Evolutionary conservation across 2,888 invertebrate genomes (phyloP), one percentile per base, ranked within the genome.

Genomic region (Drosophila mulleri): DNA sequence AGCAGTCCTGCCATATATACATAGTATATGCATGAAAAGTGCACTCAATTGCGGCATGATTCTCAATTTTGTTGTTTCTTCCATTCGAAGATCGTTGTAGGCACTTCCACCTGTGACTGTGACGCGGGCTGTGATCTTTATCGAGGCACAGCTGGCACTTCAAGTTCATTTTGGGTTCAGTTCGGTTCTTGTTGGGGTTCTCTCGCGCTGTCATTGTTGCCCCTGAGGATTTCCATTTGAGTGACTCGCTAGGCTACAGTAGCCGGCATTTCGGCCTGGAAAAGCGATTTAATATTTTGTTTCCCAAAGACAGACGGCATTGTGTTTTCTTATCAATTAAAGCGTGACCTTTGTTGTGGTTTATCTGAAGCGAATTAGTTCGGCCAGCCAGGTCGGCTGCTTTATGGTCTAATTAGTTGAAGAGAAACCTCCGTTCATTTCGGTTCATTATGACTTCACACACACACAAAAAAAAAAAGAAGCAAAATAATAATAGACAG

Each of bases 301-400:
- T 64, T 64, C 63, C 63, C 68, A 44, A 37, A 68, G 67, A 65
- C 50, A 65, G 42, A 23, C 56, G 14, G 68, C 70, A 64, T 68
- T 64, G 62, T 76, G 67, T 73, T 81, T 75, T 80, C 75, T 86
- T 86, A 86, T 86, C 86, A 86, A 86, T 86, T 89, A 86, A 86
- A 86, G 86, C 89, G 86, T 86, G 89, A 86, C 89, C 86, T 86
- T 86, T 86, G 82, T 86, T 86, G 86, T 86, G 86, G 89, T 84
- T 89, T 89, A 84, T 84, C 83, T 77, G 67, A 70, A 67, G 77
- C 70, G 79, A 87, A 87, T 83, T 85, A 85, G 86, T 83, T 84
- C 80, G 80, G 75, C 81, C 76, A 80, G 65, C 66, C 70, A 71
- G 65, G 65, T 69, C 75, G 73, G 75, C 60, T 69, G 70, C 80